Evolutionary conservation across 2,888 invertebrate species (phyloP).

Genomic region (Achlya flavicornis): DNA sequence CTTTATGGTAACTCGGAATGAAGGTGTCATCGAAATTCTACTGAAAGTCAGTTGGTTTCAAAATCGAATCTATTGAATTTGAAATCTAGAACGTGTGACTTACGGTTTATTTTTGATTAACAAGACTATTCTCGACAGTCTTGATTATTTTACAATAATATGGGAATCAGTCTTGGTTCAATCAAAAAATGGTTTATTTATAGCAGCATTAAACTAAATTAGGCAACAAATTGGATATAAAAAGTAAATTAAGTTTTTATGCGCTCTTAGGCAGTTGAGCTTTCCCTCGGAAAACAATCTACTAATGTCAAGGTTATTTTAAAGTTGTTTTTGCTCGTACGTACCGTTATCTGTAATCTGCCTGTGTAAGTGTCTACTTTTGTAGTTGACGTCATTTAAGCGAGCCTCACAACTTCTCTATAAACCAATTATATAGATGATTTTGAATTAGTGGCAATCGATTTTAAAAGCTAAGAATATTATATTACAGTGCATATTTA

Average conservation of each 20-base stretch:
- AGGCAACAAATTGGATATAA: slow-evolving; percentile 9
- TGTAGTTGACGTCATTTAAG: neutral
- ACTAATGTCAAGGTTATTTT: slow-evolving; percentile 19
- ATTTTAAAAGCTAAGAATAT: neutral
- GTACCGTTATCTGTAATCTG: slow-evolving; percentile 4
- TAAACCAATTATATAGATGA: neutral
- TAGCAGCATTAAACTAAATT: neutral
- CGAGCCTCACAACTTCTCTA: neutral
- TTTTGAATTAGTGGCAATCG: neutral
- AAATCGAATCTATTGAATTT: too few relatives aligned
- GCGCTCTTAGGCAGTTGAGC: slow-evolving; percentile 14
- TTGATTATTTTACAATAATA: too few relatives aligned
- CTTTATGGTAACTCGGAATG: too few relatives aligned
- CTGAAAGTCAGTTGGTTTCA: too few relatives aligned
- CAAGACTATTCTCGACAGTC: too few relatives aligned
- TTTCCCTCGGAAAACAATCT: slow-evolving; percentile 14
- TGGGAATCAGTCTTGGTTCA: too few relatives aligned
- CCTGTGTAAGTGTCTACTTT: neutral
- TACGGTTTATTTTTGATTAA: too few relatives aligned
- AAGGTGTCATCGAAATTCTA: too few relatives aligned
- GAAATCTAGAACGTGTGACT: too few relatives aligned
- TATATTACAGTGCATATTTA: neutral
- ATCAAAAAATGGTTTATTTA: neutral
- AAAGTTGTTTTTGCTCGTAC: slow-evolving; percentile 12
- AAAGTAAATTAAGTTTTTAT: slow-evolving; percentile 12